Percentiles rank a stretch among this genome's conserved stretches.
Evolutionary conservation across 2,888 invertebrate species (phyloP).

Genomic region (Suillia variegata): DNA sequence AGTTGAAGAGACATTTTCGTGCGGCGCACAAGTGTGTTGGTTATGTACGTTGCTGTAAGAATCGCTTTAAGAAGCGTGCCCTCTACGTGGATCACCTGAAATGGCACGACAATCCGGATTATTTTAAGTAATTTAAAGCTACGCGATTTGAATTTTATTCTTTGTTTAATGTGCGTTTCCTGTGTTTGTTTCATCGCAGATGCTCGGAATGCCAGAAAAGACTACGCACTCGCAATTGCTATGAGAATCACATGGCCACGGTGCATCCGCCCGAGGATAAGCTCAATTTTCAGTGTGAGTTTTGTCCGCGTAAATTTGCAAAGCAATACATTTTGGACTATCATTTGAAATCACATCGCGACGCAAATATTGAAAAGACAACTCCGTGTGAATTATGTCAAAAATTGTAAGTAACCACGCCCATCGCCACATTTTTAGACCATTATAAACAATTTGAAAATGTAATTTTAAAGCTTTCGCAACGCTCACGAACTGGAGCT

Average conservation of each 20-base stretch:
- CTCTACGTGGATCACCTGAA: background rate
- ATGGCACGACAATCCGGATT: background rate
- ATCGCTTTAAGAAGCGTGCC: background rate
- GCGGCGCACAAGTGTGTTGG: background rate
- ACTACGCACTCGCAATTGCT: slow-evolving; percentile 12
- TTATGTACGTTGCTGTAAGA: background rate
- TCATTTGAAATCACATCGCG: slow-evolving; percentile 10
- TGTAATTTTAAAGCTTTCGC: no score
- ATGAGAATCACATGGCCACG: background rate
- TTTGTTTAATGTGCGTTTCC: no score
- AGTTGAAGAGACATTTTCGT: background rate
- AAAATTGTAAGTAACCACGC: no score
- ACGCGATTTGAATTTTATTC: no score
- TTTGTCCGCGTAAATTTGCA: slow-evolving; percentile 29
- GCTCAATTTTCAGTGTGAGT: slow-evolving; percentile 30
- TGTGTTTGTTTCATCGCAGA: slow-evolving; percentile 8
- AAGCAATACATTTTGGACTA: slow-evolving; percentile 14
- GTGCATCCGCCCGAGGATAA: slow-evolving; percentile 18
- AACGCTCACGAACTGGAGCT: no score
- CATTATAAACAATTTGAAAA: no score
- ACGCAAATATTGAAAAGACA: slow-evolving; percentile 38
- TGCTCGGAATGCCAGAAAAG: slow-evolving; percentile 23
- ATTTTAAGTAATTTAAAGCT: background rate
- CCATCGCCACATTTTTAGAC: no score
- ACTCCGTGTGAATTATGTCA: no score